Percentiles rank a stretch among this genome's conserved stretches.
Conservation (phyloP, 2,888 invertebrate species). For the Cecidostiba fungosa region DNA sequence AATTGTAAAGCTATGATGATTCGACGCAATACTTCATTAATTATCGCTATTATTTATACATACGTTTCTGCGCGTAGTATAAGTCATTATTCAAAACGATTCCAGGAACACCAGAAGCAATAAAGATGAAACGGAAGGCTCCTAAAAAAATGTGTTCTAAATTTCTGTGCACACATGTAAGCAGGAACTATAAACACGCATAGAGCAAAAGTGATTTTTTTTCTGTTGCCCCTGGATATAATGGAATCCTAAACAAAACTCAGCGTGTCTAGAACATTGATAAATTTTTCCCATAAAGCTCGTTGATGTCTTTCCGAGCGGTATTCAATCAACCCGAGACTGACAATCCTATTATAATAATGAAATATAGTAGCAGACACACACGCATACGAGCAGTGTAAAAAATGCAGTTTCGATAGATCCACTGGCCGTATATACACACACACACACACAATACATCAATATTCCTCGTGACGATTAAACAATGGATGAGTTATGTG, state of each 20-base stretch:
- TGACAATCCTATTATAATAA: constrained; percentile 64
- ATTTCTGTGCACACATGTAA: constrained; percentile 7
- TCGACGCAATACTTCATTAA: too few species aligned
- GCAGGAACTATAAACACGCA: not conserved
- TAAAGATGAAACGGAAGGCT: not conserved
- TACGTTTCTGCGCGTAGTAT: not conserved
- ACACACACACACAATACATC: constrained; percentile 2
- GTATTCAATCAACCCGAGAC: constrained; percentile 61
- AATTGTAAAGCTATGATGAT: too few species aligned
- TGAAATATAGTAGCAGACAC: constrained; percentile 62
- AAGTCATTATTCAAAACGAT: constrained; percentile 8
- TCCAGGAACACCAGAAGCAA: constrained; percentile 32
- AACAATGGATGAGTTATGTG: constrained; percentile 62
- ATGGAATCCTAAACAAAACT: constrained; percentile 42
- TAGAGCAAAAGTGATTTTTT: constrained; percentile 43
- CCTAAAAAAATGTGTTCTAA: constrained; percentile 14
- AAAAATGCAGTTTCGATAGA: constrained; percentile 63
- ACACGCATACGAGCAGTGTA: constrained; percentile 14
- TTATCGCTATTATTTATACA: not conserved
- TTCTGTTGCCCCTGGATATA: not conserved
- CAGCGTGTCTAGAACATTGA: constrained; percentile 52
- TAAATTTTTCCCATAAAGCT: constrained; percentile 63
- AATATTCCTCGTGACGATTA: constrained; percentile 55
- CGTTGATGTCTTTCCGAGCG: constrained; percentile 49
- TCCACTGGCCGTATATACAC: constrained; percentile 39